phyloP scores from a whole-genome alignment of 2,797 vertebrate species.

The Galagoides demidoff region DNA sequence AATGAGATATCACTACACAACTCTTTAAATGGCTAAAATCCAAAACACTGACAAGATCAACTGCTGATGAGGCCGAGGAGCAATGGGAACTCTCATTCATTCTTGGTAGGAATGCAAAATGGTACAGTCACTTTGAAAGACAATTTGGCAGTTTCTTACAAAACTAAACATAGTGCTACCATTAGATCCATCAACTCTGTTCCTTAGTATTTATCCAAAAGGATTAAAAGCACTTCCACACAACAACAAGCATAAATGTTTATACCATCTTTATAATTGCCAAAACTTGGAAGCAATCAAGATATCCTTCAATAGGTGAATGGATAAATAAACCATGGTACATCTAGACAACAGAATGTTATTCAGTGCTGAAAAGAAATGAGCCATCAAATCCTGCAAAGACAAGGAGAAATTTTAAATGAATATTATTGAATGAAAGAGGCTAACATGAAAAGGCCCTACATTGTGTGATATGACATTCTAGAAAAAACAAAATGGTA shows the following conservation, averaged over 20 bases:
- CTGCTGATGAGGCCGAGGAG: slow-evolving; percentile 26
- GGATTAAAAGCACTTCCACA: background rate
- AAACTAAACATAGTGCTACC: background rate
- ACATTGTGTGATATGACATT: background rate
- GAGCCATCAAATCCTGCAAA: background rate
- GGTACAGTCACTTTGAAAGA: background rate
- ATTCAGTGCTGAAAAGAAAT: background rate
- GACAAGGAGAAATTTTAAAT: background rate
- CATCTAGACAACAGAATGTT: background rate
- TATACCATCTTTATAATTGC: background rate
- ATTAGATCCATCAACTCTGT: background rate
- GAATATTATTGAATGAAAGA: background rate
- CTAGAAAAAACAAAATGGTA: background rate
- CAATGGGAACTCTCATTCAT: slow-evolving; percentile 35
- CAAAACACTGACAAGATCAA: slow-evolving; percentile 40
- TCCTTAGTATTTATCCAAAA: background rate
- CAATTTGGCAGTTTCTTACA: background rate
- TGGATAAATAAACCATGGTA: background rate
- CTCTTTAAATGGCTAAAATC: slow-evolving; percentile 16
- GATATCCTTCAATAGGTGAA: background rate
- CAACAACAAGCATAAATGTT: background rate
- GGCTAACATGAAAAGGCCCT: background rate
- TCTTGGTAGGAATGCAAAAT: background rate
- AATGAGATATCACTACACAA: background rate
- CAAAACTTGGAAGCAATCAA: background rate